Evolutionary conservation across 2,888 invertebrate genomes (phyloP).

Genomic region (Leptinotarsa juncta): DNA sequence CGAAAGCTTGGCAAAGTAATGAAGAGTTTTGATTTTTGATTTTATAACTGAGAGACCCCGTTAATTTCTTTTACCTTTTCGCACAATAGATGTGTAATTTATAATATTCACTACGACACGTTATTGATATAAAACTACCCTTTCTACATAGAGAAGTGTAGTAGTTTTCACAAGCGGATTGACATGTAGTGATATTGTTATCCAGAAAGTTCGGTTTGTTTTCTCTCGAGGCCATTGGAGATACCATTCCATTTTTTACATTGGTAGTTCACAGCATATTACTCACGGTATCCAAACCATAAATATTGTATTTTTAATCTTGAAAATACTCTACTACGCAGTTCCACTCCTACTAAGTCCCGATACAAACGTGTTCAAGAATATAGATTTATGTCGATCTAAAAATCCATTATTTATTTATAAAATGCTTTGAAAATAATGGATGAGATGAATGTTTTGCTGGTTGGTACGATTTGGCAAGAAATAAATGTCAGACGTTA

Average conservation of each 20-base stretch:
- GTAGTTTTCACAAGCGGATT: not conserved
- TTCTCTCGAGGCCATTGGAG: slow-evolving; percentile 7
- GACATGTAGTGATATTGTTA: slow-evolving; percentile 11
- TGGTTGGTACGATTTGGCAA: not conserved
- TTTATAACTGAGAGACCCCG: too few species aligned
- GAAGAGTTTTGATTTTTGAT: too few species aligned
- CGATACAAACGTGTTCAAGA: slow-evolving; percentile 9
- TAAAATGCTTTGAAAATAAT: slow-evolving; percentile 10
- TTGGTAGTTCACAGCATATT: slow-evolving; percentile 18
- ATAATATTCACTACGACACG: too few species aligned
- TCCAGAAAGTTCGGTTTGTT: not conserved
- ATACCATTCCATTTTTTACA: slow-evolving; percentile 26
- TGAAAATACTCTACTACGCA: slow-evolving; percentile 23
- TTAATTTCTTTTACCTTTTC: too few species aligned
- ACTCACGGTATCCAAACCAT: slow-evolving; percentile 21
- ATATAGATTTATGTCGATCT: slow-evolving; percentile 29
- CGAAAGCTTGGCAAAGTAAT: too few species aligned
- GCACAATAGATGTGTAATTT: too few species aligned
- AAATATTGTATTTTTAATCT: slow-evolving; percentile 33
- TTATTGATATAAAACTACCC: too few species aligned
- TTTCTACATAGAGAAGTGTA: too few species aligned
- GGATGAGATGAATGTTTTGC: not conserved
- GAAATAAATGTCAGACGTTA: not conserved
- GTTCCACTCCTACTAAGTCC: slow-evolving; percentile 1
- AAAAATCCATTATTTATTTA: slow-evolving; percentile 20